Percentiles rank a stretch among this genome's conserved stretches.
These are phyloP conservation scores for Alethe castanea DNA, from an alignment of 2,113 vertebrate genomes.

Conservation along the genomic window DNA sequence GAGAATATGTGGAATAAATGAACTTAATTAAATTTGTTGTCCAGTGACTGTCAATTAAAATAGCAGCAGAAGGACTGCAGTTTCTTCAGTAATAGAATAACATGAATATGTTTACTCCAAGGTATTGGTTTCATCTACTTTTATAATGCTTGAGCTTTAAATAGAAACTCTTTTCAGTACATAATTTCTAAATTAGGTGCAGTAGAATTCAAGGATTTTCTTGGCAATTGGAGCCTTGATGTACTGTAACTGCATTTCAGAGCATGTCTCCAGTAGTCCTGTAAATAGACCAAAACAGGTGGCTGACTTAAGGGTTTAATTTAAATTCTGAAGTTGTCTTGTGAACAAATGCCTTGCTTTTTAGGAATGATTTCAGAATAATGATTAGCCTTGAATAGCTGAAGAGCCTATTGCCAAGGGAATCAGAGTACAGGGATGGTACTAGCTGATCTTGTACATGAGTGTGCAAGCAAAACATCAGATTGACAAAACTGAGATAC, in stretches of 20 bases:
- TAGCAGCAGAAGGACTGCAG: background rate
- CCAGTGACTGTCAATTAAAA: background rate
- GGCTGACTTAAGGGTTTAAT: conserved; percentile 37
- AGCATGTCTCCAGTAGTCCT: conserved; percentile 22
- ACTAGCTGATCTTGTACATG: background rate
- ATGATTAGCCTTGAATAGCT: conserved; percentile 14
- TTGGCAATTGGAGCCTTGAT: conserved; percentile 24
- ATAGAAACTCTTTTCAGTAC: conserved; percentile 9
- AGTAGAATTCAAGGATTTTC: conserved; percentile 38
- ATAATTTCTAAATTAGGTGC: conserved; percentile 34
- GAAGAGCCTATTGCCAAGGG: background rate
- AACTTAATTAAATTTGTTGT: background rate
- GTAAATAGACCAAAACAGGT: conserved; percentile 52
- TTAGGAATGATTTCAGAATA: conserved; percentile 39
- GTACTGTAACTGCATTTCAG: conserved; percentile 14
- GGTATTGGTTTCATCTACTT: conserved; percentile 3
- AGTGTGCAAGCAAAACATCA: background rate
- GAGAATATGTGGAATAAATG: background rate
- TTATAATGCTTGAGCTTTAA: background rate
- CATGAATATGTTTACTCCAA: background rate
- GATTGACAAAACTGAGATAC: background rate
- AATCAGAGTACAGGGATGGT: background rate
- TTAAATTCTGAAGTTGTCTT: conserved; percentile 48
- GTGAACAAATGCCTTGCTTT: conserved; percentile 33
- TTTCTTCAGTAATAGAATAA: background rate